These are phyloP conservation scores for Dinothrombium tinctorium DNA, from an alignment of 1,140 invertebrate genomes.

Conservation along the genomic window DNA sequence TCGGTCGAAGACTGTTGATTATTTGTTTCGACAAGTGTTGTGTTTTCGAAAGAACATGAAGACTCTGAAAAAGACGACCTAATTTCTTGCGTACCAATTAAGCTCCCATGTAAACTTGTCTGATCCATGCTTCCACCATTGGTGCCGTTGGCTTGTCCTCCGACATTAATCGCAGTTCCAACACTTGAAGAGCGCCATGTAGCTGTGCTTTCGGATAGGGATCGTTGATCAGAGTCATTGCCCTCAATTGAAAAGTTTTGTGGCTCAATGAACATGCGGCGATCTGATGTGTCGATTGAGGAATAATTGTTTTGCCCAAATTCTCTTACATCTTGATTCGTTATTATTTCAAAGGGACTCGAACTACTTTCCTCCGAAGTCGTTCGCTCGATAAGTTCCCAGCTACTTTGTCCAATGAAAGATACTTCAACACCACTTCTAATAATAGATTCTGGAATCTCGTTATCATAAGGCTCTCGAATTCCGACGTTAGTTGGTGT, in stretches of 20 bases:
- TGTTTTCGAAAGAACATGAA: no score
- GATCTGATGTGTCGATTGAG: no score
- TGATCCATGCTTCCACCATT: no score
- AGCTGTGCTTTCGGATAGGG: conserved; percentile 14
- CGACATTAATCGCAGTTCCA: conserved; percentile 12
- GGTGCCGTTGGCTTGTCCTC: no score
- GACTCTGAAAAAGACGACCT: no score
- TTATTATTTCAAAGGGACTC: conserved; percentile 1
- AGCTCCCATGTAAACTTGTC: no score
- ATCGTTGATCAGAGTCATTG: conserved; percentile 11
- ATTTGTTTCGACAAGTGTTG: no score
- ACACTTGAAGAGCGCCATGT: conserved; percentile 14
- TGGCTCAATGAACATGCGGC: no score
- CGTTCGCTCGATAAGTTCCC: conserved; percentile 10
- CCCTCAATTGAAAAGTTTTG: no score
- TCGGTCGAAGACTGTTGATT: background rate
- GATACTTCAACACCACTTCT: conserved; percentile 16
- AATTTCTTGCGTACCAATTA: no score
- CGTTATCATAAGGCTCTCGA: conserved; percentile 29
- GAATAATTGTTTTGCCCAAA: no score
- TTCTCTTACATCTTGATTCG: background rate
- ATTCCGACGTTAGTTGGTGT: conserved; percentile 17
- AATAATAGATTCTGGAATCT: conserved; percentile 22
- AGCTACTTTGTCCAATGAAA: conserved; percentile 10
- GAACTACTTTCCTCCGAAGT: background rate